Evolutionary conservation across 2,888 invertebrate species (phyloP).

Genomic region (Cenopis cana): DNA sequence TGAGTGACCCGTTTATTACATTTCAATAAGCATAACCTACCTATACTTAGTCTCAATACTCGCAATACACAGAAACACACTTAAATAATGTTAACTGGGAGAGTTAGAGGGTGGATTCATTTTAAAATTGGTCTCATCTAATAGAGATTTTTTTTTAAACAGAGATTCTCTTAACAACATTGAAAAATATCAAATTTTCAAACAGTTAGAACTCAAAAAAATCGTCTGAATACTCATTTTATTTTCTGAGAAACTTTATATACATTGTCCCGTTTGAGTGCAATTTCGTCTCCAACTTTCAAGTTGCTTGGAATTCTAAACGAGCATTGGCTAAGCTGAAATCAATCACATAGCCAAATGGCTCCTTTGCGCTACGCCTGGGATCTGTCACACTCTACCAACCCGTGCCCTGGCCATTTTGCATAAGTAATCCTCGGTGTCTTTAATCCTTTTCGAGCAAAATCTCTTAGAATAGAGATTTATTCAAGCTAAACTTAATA

Average conservation of each 20-base stretch:
- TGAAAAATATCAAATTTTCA: no score
- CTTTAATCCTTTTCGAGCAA: slow-evolving; percentile 62
- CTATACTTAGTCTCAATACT: no score
- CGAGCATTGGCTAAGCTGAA: background rate
- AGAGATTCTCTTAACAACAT: no score
- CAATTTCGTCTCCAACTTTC: background rate
- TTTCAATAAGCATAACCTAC: no score
- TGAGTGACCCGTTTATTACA: no score
- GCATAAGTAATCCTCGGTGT: slow-evolving; percentile 54
- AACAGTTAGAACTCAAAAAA: no score
- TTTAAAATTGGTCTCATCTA: no score
- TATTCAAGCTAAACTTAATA: slow-evolving; percentile 68
- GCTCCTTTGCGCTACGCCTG: slow-evolving; percentile 9
- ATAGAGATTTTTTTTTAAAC: no score
- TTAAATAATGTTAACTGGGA: no score
- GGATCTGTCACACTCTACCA: slow-evolving; percentile 13
- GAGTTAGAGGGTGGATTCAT: no score
- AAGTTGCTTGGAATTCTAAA: background rate
- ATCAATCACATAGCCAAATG: slow-evolving; percentile 26
- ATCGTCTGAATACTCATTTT: background rate
- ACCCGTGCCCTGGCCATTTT: slow-evolving; percentile 46
- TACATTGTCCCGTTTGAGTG: background rate
- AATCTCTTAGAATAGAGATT: slow-evolving; percentile 62
- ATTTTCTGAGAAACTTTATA: background rate
- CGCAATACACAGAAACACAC: no score